Base-by-base conservation (phyloP, 2,797 vertebrate species). In the Periophthalmus magnuspinnatus region DNA sequence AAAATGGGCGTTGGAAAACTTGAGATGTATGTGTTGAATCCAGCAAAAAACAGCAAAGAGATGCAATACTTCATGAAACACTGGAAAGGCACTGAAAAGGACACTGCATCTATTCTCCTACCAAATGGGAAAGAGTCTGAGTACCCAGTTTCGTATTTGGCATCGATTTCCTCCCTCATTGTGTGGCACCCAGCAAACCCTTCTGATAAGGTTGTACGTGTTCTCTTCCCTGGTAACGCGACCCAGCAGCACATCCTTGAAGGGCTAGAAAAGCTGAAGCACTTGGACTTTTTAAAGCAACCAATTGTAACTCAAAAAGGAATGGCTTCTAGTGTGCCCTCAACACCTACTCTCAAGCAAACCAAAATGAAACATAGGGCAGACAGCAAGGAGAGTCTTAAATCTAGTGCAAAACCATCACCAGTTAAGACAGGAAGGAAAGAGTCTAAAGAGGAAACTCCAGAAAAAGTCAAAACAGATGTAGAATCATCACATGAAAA, bases 1-100 rank as follows among this genome's bases (percentile, higher is more conserved):
- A 99, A 99, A 92, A 97, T 99, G 97, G 97, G 97, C 14, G 97
- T 99, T 3, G 97, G 97, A 5, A 98, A 96, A 67, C 94, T 99
- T 69, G 97, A 98, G 87, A 98, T 99, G 97, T 98, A 98, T 61
- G 96, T 98, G 47, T 94, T 99, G 50, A 98, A 96, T 87, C 97
- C 97, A 68, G 92, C 96, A 61, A 97, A 96, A 91, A 96, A 88
- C 64, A 97, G 96, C 91, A 98, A 97, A 79, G 97, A 98, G 85
- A 94, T 97, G 91, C 96, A 97, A 47, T 94, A 96, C 90, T 99
- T 98, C 69, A 94, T 97, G 94, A 96, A 98, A 36, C 96, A 98
- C 83, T 99, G 97, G 97, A 96, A 95, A 72, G 96, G 95, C 24
- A 96, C 89, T 81, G 95, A 78, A 82, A 96, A 93, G 88, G 96